Base-by-base conservation (phyloP, 2,888 invertebrate genomes). In the Nemapogon koenigi region DNA sequence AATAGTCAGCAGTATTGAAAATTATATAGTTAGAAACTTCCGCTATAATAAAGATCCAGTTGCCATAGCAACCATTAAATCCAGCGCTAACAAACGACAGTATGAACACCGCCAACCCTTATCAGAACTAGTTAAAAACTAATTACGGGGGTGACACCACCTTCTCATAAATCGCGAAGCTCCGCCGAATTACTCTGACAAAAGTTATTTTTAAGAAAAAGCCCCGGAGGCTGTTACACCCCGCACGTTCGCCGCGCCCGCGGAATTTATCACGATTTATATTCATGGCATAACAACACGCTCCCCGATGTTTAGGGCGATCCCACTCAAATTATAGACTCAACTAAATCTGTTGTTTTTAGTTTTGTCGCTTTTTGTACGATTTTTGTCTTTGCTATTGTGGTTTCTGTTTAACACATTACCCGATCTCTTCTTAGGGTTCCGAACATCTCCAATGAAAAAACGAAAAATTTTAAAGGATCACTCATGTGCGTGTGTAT, bases 231-330 rank as follows among this genome's bases (percentile, higher is more conserved):
- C 67, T 60, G 55, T 50, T 48, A 17, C 49, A 50, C 51, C 52
- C 52, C 52, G 46, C 41, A 46, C 50, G 53, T 52, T 52, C 56
- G 47, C 48, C 43, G 39, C 46, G 46, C 46, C 51, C 59, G 62
- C 66, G 73, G 79, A 82, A 81, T 82, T 82, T 81, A 81, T 81
- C 80, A 81, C 81, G 79, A 82, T 80, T 83, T 83, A 81, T 79
- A 79, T 79, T 79, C 79, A 78, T 79, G 68, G 73, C 66, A 73
- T 76, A 75, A 70, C 72, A 76, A 73, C 76, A 75, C 69, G 67
- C 70, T 63, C 62, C 60, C 55, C 62, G 29, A 29, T 26, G 65
- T 72, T 72, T 67, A 65, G 70, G 70, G 65, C 59, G 69, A 69
- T 66, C 62, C 65, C 59, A 31, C 16, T 31, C 31, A 33, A 33